These are phyloP conservation scores for Agelastica alni DNA, from an alignment of 2,888 invertebrate species.

Conservation along the genomic window DNA sequence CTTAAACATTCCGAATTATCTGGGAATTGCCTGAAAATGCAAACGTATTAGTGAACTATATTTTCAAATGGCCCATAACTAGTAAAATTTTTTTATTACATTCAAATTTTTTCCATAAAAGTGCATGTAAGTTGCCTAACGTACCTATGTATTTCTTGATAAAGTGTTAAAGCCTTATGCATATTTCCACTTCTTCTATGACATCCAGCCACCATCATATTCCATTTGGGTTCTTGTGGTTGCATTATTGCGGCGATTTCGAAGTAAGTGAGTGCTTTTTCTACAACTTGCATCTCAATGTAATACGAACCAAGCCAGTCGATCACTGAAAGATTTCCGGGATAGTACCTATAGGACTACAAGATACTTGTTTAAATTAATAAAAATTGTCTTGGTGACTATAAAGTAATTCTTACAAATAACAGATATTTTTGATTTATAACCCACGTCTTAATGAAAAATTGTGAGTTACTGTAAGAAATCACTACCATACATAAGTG, in stretches of 20 bases:
- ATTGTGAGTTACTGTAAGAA: too few species aligned
- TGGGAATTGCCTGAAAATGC: slow-evolving; percentile 73
- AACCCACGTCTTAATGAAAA: too few species aligned
- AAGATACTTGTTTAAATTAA: slow-evolving; percentile 9
- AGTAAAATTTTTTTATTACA: too few species aligned
- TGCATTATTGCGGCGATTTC: slow-evolving; percentile 77
- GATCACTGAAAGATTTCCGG: slow-evolving; percentile 75
- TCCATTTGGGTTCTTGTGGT: slow-evolving; percentile 82
- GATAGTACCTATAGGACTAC: slow-evolving; percentile 72
- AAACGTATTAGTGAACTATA: too few species aligned
- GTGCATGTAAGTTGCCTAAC: too few species aligned
- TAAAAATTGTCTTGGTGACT: too few species aligned
- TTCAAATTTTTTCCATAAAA: too few species aligned
- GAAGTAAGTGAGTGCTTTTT: slow-evolving; percentile 83
- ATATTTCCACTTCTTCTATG: slow-evolving; percentile 77
- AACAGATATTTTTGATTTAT: too few species aligned
- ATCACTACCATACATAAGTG: too few species aligned
- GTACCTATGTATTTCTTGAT: slow-evolving; percentile 79
- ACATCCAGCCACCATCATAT: slow-evolving; percentile 83
- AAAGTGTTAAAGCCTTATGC: slow-evolving; percentile 72
- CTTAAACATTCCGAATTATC: slow-evolving; percentile 93
- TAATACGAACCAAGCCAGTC: slow-evolving; percentile 90
- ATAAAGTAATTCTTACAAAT: too few species aligned
- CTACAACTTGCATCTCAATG: slow-evolving; percentile 84
- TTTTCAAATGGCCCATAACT: too few species aligned